Conservation (phyloP, 1,140 invertebrate genomes). For the Ephestia elutella region DNA sequence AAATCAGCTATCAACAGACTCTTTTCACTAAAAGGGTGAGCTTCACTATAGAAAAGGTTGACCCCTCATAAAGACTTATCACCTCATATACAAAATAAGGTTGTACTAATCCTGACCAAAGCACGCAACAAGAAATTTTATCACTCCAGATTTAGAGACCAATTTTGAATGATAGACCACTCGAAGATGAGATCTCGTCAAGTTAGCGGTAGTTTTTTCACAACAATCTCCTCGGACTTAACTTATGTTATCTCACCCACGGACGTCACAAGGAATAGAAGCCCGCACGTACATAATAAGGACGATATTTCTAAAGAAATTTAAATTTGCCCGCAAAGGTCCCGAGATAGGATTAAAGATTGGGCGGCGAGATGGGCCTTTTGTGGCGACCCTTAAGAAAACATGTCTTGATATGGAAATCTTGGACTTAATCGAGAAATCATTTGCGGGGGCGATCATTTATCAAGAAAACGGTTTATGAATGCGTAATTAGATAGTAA, state of each 20-base stretch:
- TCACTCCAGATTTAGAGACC: conserved; percentile 36
- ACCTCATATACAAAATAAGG: conserved; percentile 74
- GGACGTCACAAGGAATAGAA: conserved; percentile 70
- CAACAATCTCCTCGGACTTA: conserved; percentile 73
- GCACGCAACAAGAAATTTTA: conserved; percentile 40
- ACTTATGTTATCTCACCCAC: conserved; percentile 71
- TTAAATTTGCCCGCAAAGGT: conserved; percentile 74
- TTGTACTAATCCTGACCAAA: conserved; percentile 57
- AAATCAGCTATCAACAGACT: conserved; percentile 74
- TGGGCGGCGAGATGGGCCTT: conserved; percentile 69
- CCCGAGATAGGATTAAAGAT: conserved; percentile 74
- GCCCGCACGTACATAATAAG: conserved; percentile 73
- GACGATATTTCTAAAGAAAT: conserved; percentile 75
- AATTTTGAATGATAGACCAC: conserved; percentile 34
- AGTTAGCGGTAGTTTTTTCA: conserved; percentile 71
- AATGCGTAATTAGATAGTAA: conserved; percentile 53
- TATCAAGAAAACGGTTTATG: conserved; percentile 54
- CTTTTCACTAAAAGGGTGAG: conserved; percentile 74
- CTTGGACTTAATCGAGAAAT: conserved; percentile 64
- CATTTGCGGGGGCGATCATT: conserved; percentile 61
- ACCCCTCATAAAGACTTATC: conserved; percentile 75
- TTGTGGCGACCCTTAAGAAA: conserved; percentile 73
- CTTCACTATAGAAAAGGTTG: conserved; percentile 72
- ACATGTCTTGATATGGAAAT: conserved; percentile 73
- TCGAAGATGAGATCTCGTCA: conserved; percentile 53